phyloP scores from a whole-genome alignment of 2,888 invertebrate genomes.

The Scelioninae gen. 2 region DNA sequence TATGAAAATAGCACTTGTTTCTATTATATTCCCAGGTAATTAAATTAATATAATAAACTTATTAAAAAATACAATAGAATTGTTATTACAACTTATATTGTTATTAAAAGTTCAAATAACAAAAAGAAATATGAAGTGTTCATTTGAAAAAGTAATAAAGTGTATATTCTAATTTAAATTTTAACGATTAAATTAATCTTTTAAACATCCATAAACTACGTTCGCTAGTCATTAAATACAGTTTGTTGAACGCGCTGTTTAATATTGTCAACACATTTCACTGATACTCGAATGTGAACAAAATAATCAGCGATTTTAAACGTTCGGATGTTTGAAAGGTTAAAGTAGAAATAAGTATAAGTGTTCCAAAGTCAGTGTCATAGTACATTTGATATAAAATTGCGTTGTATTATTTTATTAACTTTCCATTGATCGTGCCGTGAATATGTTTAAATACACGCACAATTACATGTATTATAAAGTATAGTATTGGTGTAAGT shows the following conservation, averaged over 20 bases:
- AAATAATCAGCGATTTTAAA: background rate
- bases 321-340: conserved; percentile 5
- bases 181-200: background rate
- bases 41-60: no score
- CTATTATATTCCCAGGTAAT: no score
- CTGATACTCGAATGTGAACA: no score
- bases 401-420: conserved; percentile 9
- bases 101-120: no score
- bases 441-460: conserved; percentile 7
- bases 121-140: background rate
- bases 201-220: background rate
- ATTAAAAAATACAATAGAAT: no score
- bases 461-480: conserved; percentile 8
- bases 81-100: no score
- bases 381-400: conserved; percentile 28
- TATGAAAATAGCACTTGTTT: no score
- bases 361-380: conserved; percentile 34
- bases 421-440: conserved; percentile 22
- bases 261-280: no score
- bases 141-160: conserved; percentile 1
- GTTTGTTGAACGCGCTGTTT: no score
- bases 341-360: conserved; percentile 21
- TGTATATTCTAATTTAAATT: conserved; percentile 1
- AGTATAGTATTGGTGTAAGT: no score
- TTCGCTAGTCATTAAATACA: no score